A percentile compares a stretch with the other conserved stretches of the same genome.
Conservation (phyloP, 2,888 invertebrate genomes). For the Rhagonycha fulva region DNA sequence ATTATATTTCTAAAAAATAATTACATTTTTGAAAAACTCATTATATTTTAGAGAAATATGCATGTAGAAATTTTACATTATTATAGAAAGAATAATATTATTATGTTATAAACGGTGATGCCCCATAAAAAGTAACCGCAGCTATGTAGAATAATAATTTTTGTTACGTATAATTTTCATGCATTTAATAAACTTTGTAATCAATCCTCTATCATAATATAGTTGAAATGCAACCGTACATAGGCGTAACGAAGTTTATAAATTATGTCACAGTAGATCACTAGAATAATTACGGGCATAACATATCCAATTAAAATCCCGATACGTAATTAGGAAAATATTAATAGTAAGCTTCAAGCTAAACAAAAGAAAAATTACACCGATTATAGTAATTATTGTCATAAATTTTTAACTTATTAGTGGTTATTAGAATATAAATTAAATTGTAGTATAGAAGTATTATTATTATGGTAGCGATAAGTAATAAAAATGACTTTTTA, state of each 20-base stretch:
- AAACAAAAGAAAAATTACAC: neutral
- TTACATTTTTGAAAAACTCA: no score
- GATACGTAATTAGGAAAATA: constrained; percentile 37
- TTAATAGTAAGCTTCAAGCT: constrained; percentile 29
- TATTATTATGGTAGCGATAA: neutral
- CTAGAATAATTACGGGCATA: constrained; percentile 35
- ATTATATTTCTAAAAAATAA: no score
- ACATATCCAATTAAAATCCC: constrained; percentile 35
- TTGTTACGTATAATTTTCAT: neutral
- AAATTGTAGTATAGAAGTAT: neutral
- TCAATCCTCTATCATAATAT: constrained; percentile 16
- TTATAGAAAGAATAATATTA: no score
- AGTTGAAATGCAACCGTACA: constrained; percentile 25
- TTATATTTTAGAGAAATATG: no score
- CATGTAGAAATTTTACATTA: no score
- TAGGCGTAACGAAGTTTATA: constrained; percentile 32
- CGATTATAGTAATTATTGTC: neutral
- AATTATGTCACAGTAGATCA: constrained; percentile 29
- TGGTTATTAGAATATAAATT: neutral
- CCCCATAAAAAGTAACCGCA: no score
- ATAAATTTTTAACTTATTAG: neutral
- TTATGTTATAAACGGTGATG: no score
- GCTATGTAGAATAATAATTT: no score
- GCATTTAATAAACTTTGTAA: neutral
- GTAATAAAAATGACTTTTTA: neutral